Evolutionary conservation across 2,888 invertebrate species (phyloP).

Genomic region (Ectemnius cavifrons): DNA sequence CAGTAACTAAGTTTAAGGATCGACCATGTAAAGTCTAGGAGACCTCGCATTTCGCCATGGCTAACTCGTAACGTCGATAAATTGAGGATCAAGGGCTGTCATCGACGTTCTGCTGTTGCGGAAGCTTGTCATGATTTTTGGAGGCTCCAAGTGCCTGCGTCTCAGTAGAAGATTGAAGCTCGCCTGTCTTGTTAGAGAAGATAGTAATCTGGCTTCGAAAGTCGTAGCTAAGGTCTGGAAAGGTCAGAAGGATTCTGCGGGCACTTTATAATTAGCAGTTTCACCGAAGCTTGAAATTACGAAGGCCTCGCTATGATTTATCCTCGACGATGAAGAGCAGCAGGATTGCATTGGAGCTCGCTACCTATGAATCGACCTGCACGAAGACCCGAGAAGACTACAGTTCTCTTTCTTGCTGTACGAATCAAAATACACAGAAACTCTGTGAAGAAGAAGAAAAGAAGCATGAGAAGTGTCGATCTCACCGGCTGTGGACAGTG

Average conservation of each 20-base stretch:
- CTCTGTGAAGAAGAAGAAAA: neutral
- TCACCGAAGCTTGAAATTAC: constrained; percentile 32
- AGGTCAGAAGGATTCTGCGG: constrained; percentile 36
- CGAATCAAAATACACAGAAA: too few relatives aligned
- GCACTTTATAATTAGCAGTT: constrained; percentile 33
- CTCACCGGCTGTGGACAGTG: neutral
- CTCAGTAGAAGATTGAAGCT: constrained; percentile 5
- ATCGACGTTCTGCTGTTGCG: neutral
- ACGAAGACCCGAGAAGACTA: neutral
- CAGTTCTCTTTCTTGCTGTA: too few relatives aligned
- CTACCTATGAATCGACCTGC: neutral
- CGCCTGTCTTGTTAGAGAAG: constrained; percentile 20
- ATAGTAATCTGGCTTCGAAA: constrained; percentile 24
- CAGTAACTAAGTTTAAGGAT: constrained; percentile 73
- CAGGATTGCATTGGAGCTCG: too few relatives aligned
- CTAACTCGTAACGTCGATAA: too few relatives aligned
- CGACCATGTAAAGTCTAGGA: constrained; percentile 39
- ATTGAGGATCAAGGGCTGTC: neutral
- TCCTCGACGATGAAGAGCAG: constrained; percentile 12
- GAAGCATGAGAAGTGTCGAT: neutral
- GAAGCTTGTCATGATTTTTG: neutral
- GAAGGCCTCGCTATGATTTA: constrained; percentile 18
- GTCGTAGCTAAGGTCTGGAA: constrained; percentile 31
- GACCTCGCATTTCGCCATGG: constrained; percentile 20
- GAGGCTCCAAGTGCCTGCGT: constrained; percentile 3